Evolutionary conservation across 2,888 invertebrate species (phyloP).

Genomic region (Melieria omissa): DNA sequence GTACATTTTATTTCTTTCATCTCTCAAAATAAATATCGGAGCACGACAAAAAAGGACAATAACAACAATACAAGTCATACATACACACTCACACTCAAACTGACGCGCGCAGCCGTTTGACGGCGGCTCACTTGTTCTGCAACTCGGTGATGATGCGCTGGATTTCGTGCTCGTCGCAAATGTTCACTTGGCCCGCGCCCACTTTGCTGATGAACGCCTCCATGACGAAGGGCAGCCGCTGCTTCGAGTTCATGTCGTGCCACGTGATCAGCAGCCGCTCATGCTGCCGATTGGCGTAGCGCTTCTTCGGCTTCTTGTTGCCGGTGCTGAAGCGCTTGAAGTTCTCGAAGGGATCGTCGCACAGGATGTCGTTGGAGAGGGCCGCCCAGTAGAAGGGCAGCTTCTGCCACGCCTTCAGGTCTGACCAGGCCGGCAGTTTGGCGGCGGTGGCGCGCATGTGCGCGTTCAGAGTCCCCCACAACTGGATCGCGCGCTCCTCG

Average conservation of each 20-base stretch:
- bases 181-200: constrained; percentile 47
- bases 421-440: constrained; percentile 40
- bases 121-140: constrained; percentile 27
- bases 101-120: not conserved
- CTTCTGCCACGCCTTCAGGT: constrained; percentile 41
- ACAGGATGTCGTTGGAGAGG: constrained; percentile 44
- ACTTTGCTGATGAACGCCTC: constrained; percentile 51
- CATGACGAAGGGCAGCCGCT: constrained; percentile 52
- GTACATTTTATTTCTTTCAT: no score
- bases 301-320: constrained; percentile 2
- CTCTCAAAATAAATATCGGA: not conserved
- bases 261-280: constrained; percentile 36
- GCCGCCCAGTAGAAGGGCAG: constrained; percentile 52
- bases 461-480: constrained; percentile 40
- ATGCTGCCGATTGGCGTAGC: constrained; percentile 6
- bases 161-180: constrained; percentile 49
- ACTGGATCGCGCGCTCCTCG: constrained; percentile 37
- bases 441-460: not conserved
- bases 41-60: not conserved
- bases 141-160: constrained; percentile 43
- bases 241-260: constrained; percentile 38
- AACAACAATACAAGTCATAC: no score
- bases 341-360: constrained; percentile 48
- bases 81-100: not conserved
- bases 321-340: constrained; percentile 44